Evolutionary conservation across 1,140 invertebrate species (phyloP), one percentile per base, ranked within the genome.

Genomic region (Ctenoplectra terminalis): DNA sequence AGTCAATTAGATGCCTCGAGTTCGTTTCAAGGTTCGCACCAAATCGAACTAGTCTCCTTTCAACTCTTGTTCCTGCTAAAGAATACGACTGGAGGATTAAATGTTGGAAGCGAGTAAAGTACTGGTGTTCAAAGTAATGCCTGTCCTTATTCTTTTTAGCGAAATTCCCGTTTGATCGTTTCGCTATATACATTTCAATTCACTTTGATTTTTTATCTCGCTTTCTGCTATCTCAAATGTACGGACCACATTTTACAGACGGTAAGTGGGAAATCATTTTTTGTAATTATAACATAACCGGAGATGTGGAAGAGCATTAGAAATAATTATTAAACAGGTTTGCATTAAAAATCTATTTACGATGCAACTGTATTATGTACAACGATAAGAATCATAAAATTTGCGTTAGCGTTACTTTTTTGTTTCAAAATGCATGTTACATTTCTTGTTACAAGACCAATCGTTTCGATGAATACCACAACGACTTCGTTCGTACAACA

Each of bases 321-420:
- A 64, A 64, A n/a, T 11, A 26, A 64, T 26, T 8, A 4, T 26
- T 0, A 7, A 26, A n/a, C n/a, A 8, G 17, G 23, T 84, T 85
- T 46, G 20, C 34, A 66, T 69, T 48, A 54, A 80, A 83, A 73
- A 48, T 69, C 20, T 84, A 70, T 58, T 83, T 52, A 40, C 8
- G 71, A 85, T 52, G 31, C 46, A 48, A n/a, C 43, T 58, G 48
- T 78, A 78, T 83, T 85, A 84, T 85, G 71, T 85, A 84, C 70
- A 84, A 43, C 48, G 29, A 79, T 73, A 52, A 73, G 31, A 72
- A 79, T 70, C 63, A 63, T 72, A 63, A 71, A 79, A 40, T 61
- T 40, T 46, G 46, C 58, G 31, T 40, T 31, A 79, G 26, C 52
- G 26, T 23, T 23, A 26, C 26, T 48, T 23, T 5, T 20, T 17